A percentile compares a stretch with the other conserved stretches of the same genome.
Conservation (phyloP, 2,888 invertebrate genomes). For the Agrochola litura region DNA sequence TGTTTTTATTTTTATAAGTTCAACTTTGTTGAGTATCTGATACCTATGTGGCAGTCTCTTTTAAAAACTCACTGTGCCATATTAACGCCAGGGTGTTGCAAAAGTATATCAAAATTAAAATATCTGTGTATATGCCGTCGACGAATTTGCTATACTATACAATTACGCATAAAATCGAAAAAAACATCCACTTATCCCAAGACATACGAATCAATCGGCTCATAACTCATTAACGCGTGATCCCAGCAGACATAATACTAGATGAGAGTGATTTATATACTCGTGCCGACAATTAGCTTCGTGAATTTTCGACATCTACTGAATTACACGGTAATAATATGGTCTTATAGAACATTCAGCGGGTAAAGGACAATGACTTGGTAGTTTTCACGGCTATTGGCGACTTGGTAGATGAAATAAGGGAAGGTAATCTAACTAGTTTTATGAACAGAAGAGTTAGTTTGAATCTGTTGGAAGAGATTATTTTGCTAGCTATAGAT, state of each 20-base stretch:
- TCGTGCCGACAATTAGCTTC: slow-evolving; percentile 45
- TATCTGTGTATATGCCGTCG: not conserved
- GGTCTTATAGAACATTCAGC: slow-evolving; percentile 7
- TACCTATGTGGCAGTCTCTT: not conserved
- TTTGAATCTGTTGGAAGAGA: not conserved
- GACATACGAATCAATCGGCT: slow-evolving; percentile 26
- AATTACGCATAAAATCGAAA: not conserved
- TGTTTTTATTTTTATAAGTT: too few species aligned
- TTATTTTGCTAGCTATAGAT: not conserved
- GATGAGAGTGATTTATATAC: slow-evolving; percentile 51
- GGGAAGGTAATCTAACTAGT: not conserved
- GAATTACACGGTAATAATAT: slow-evolving; percentile 34
- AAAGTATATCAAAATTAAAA: not conserved
- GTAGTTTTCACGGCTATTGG: slow-evolving; percentile 22
- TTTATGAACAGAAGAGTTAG: not conserved
- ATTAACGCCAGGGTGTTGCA: not conserved
- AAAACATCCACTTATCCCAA: not conserved
- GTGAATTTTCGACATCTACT: slow-evolving; percentile 14
- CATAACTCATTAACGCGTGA: slow-evolving; percentile 50
- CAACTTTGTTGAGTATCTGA: not conserved
- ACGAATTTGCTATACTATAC: not conserved
- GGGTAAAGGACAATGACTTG: slow-evolving; percentile 32
- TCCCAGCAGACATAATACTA: slow-evolving; percentile 35
- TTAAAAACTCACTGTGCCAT: not conserved
- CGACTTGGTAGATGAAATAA: not conserved